Conservation (phyloP, 2,888 invertebrate genomes). For the Dromius quadrimaculatus region DNA sequence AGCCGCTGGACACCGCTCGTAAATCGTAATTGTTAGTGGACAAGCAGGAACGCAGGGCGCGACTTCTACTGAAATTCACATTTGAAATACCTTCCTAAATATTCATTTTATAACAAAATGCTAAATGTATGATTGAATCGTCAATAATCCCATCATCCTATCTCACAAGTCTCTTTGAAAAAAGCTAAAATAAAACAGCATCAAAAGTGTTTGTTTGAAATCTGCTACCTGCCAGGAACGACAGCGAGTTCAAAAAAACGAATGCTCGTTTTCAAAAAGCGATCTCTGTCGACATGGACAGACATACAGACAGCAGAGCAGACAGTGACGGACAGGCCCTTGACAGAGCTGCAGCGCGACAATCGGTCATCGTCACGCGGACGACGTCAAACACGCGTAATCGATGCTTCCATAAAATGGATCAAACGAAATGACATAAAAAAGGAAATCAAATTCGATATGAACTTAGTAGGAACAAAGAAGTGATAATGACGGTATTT, state of each 20-base stretch:
- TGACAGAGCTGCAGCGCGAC: constrained; percentile 11
- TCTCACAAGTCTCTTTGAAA: too few species aligned
- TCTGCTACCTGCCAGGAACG: constrained; percentile 33
- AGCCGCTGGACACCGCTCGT: constrained; percentile 42
- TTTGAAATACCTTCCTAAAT: too few species aligned
- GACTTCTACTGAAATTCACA: too few species aligned
- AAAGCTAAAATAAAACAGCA: constrained; percentile 27
- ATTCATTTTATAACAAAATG: too few species aligned
- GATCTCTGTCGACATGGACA: constrained; percentile 18
- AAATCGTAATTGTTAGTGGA: constrained; percentile 52
- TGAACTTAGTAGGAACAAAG: constrained; percentile 10
- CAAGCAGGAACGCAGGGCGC: constrained; percentile 27
- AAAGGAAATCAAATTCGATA: too few species aligned
- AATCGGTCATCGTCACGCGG: constrained; percentile 40
- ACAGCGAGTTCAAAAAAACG: constrained; percentile 23
- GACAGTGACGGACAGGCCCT: constrained; percentile 33
- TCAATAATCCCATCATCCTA: too few species aligned
- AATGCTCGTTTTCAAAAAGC: constrained; percentile 35
- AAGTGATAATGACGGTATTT: background rate
- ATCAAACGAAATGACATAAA: constrained; percentile 1
- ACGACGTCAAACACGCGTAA: constrained; percentile 21
- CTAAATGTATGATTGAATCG: too few species aligned
- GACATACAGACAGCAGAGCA: background rate
- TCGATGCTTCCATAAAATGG: constrained; percentile 36
- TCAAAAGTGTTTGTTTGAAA: constrained; percentile 40